Base-by-base conservation (phyloP, 2,888 invertebrate genomes). In the Ypsolopha scabrella region DNA sequence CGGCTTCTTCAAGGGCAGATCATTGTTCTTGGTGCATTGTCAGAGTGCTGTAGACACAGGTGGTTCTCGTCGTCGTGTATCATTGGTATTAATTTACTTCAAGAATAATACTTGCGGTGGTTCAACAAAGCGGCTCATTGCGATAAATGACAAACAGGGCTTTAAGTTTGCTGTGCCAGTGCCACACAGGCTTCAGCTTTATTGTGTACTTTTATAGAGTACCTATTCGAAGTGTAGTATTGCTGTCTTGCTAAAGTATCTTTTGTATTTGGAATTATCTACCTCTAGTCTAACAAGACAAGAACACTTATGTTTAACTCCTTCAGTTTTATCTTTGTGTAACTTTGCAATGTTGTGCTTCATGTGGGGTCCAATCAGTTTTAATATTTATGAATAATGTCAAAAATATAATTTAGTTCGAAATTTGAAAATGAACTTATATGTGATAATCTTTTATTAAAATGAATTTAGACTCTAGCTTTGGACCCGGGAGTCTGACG, bases 1-100 rank as follows among this genome's bases (percentile, higher is more conserved):
- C 73, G 72, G 72, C 68, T 60, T 61, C 70, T 69, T 80, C 77
- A 80, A 82, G 80, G 79, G 75, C 74, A 74, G 71, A 71, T 70
- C 76, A 77, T 81, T 79, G 77, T 80, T 74, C 70, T 57, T 64
- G 67, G 58, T 70, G 73, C 71, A 74, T 74, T 79, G 78, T 75
- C 69, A 64, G 48, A 67, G 67, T 60, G 61, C 70, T 81, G 80
- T 85, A 65, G 79, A 85, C 76, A 85, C 85, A 85, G 83, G 75
- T 85, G 85, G 78, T 74, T 74, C 70, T 77, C 79, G 79, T 80
- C 75, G 75, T 72, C 72, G 75, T 80, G 78, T 85, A 81, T 83
- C 83, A 83, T 83, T 80, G 68, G 75, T 81, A 81, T 82, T 79
- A 80, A 81, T 81, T 80, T 80, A 67, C 72, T 76, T 73, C 75